Evolutionary conservation across 2,113 vertebrate species (phyloP), one percentile per base, ranked within the genome.

Genomic region (Charadrius vociferus): DNA sequence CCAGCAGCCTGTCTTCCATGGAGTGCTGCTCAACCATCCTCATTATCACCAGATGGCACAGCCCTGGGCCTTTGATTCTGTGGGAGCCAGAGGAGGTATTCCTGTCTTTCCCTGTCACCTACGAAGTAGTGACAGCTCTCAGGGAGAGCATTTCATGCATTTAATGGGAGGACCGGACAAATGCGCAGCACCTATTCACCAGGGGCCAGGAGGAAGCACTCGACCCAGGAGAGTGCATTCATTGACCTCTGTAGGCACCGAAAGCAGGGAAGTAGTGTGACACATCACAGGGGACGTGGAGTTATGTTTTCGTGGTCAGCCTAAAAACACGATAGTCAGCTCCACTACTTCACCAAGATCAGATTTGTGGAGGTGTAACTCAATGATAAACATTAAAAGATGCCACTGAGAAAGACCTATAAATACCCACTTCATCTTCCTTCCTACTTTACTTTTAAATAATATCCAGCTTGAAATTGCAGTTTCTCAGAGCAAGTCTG

Each of bases 201-300:
- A 34, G 63, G 32, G 34, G 58, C 41, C 86, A 71, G 79, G 75
- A 95, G 83, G 83, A 94, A 95, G 68, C 91, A 88, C 95, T 96
- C 50, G 53, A 95, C 86, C 89, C 63, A 8, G 75, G 7, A 92
- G 63, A 9, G 45, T 81, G 67, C 22, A 0, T 34, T 74, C 90
- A 92, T 93, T 96, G 96, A 93, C 95, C 90, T 68, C 93, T 95
- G 89, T 94, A 94, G 79, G 53, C 87, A 94, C 81, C 0, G 0
- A 71, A 66, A 91, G 79, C 81, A 66, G 89, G 50, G 63, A 77
- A 77, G 50, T 7, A 18, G 30, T 4, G n/a, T 82, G 84, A 95
- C 58, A 90, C 16, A 30, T 26, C 30, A 27, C 86, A 79, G 62
- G n/a, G 34, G 19, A 50, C 2, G 0, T 0, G 3, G 59, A 52